phyloP scores from a whole-genome alignment of 2,888 invertebrate genomes.

The Hyalella azteca region DNA sequence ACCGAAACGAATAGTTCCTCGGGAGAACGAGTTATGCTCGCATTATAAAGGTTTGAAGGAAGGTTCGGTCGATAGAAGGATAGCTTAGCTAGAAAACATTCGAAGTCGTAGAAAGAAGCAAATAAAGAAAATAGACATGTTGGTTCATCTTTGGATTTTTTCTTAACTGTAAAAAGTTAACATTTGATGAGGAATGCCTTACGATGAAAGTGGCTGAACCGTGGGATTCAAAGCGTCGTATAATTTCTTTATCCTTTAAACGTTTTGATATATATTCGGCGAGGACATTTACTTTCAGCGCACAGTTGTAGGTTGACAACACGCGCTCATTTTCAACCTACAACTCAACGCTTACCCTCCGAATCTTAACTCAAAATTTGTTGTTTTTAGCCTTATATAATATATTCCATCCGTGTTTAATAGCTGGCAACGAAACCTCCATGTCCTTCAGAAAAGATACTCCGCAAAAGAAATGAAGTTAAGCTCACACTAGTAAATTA shows the following conservation, averaged over 20 bases:
- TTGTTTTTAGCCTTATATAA: neutral
- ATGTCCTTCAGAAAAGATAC: neutral
- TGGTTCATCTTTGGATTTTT: neutral
- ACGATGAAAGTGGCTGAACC: too few species aligned
- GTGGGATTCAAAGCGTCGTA: too few species aligned
- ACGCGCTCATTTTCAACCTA: neutral
- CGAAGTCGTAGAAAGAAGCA: slow-evolving; percentile 36
- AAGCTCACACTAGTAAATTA: neutral
- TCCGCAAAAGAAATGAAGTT: neutral
- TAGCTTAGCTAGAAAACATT: neutral
- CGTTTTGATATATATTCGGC: too few species aligned
- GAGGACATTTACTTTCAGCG: neutral
- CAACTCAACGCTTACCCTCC: neutral
- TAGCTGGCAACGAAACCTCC: neutral
- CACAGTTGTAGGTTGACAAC: neutral
- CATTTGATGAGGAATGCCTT: neutral
- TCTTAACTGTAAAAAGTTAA: neutral
- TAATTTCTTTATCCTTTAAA: too few species aligned
- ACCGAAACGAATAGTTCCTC: too few species aligned
- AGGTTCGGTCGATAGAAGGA: neutral
- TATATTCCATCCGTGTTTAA: too few species aligned
- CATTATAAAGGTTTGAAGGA: too few species aligned
- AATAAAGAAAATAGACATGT: slow-evolving; percentile 31
- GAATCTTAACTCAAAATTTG: too few species aligned
- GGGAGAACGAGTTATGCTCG: too few species aligned